Evolutionary conservation across 2,888 invertebrate species (phyloP), one percentile per base, ranked within the genome.

Genomic region (Amblyjoppa fuscipennis): DNA sequence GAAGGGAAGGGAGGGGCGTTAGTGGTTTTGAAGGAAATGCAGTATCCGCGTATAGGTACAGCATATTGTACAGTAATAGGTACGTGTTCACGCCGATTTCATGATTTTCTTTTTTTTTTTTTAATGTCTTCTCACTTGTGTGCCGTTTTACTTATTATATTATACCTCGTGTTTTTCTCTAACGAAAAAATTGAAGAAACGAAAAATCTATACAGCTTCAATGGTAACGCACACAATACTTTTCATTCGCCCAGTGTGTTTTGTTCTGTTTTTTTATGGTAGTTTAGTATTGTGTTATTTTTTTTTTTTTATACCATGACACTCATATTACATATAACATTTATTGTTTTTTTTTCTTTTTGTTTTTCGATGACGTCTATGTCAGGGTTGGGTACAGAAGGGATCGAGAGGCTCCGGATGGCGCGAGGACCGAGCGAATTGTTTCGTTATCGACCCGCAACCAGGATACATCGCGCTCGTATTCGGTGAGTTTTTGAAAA

Each of bases 321-420:
- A 81, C 81, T 87, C 86, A 89, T 76, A 69, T 88, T 88, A 88
- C 89, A 88, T 84, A 87, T 77, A 89, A 87, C 87, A 88, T 81
- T 78, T 78, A 82, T 53, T 20, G 53, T 70, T 31, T 74, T 75
- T 75, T 51, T 64, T 41, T 11, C 16, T 59, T 69, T 41, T 69
- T 41, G 34, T 3, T 45, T 13, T 3, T 45, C 45, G 45, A 13
- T 45, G 45, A 75, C 31, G 75, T 51, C 75, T 75, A 75, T 75
- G 64, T 75, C 64, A 16, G 64, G 64, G 64, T n/a, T 66, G 61
- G 45, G 16, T 75, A 20, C 31, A 75, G 34, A 64, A 51, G 34
- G 75, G 64, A 49, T 75, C 49, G 25, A 59, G 64, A 75, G 64
- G 64, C 31, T 31, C 16, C n/a, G 34, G 64, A 75, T 28, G 64